phyloP scores from a whole-genome alignment of 1,140 invertebrate species.

The Megalopta genalis region DNA sequence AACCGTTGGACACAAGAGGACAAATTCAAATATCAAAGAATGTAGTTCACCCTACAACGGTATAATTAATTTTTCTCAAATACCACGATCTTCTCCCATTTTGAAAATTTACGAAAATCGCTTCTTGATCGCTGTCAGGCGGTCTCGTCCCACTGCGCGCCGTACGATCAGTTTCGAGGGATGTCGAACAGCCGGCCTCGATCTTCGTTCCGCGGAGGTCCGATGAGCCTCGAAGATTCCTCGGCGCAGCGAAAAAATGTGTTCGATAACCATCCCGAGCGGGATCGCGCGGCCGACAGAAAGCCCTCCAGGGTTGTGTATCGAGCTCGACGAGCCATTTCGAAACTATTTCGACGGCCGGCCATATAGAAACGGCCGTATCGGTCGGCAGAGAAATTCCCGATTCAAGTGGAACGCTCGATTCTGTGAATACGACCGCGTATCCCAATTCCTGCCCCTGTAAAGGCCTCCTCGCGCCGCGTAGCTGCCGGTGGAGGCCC shows the following conservation, averaged over 20 bases:
- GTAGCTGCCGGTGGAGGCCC: neutral
- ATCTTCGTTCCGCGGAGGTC: neutral
- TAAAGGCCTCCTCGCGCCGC: constrained; percentile 2
- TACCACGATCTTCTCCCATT: too few relatives aligned
- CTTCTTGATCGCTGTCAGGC: too few relatives aligned
- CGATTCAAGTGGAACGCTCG: constrained; percentile 56
- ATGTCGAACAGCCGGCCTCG: too few relatives aligned
- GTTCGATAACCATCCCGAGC: constrained; percentile 4
- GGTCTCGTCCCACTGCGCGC: too few relatives aligned
- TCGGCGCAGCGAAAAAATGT: constrained; percentile 3
- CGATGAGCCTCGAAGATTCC: neutral
- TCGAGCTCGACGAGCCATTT: constrained; percentile 16
- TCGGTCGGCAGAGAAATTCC: constrained; percentile 51
- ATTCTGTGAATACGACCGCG: constrained; percentile 54
- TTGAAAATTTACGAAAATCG: too few relatives aligned
- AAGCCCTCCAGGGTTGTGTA: neutral
- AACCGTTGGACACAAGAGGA: too few relatives aligned
- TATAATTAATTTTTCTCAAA: too few relatives aligned
- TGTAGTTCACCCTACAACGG: too few relatives aligned
- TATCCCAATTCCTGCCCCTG: constrained; percentile 54
- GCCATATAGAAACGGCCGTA: constrained; percentile 45
- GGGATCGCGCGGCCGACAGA: neutral
- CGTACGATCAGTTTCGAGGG: neutral
- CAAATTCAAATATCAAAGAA: too few relatives aligned
- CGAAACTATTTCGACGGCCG: constrained; percentile 43